A percentile compares a stretch with the other conserved stretches of the same genome.
Evolutionary conservation across 1,140 invertebrate species (phyloP).

Genomic region (Akabosia matsudoensis): DNA sequence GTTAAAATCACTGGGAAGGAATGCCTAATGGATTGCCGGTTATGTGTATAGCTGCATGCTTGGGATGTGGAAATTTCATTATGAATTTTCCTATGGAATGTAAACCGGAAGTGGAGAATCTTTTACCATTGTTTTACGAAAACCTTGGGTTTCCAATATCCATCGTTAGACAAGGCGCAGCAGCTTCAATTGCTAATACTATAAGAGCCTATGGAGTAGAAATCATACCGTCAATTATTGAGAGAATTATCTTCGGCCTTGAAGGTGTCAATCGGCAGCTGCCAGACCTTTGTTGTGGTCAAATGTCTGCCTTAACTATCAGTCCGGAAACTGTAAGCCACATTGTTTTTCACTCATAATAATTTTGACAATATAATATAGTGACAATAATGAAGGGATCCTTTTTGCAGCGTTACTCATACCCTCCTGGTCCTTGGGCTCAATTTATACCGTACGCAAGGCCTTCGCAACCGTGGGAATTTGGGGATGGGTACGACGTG

Average conservation of each 20-base stretch:
- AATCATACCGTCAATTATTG: conserved; percentile 48
- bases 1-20: neutral
- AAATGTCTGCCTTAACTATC: neutral
- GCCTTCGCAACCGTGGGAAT: conserved; percentile 59
- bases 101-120: conserved; percentile 49
- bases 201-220: conserved; percentile 55
- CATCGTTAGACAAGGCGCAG: conserved; percentile 59
- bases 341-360: neutral
- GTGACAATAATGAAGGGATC: neutral
- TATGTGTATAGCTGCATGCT: conserved; percentile 56
- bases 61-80: conserved; percentile 60
- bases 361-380: neutral
- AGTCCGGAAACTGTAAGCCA: neutral
- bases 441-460: conserved; percentile 47
- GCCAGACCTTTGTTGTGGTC: conserved; percentile 7
- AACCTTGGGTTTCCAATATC: conserved; percentile 60
- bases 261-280: conserved; percentile 17
- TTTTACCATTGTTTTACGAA: conserved; percentile 57
- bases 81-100: conserved; percentile 57
- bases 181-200: conserved; percentile 55
- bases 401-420: conserved; percentile 1
- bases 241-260: conserved; percentile 44
- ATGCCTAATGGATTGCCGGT: no score
- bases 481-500: conserved; percentile 57
- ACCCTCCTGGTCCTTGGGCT: conserved; percentile 48